Evolutionary conservation across 2,113 vertebrate genomes (phyloP).

Genomic region (Oreochromis aureus): DNA sequence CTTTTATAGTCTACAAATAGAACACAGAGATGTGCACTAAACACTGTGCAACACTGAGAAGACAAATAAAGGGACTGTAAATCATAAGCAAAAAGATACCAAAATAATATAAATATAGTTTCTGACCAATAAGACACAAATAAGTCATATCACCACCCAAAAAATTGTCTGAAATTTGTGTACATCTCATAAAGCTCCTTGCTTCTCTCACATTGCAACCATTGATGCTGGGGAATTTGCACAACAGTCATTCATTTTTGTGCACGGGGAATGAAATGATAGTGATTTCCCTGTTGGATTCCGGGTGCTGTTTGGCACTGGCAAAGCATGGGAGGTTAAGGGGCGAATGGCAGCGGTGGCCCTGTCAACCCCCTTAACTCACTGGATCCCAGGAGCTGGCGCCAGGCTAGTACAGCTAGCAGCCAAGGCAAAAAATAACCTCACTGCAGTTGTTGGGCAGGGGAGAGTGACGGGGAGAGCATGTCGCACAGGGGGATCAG

Average conservation of each 20-base stretch:
- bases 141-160: neutral
- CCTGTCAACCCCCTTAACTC: conserved; percentile 52
- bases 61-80: neutral
- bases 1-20: neutral
- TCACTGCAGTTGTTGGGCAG: conserved; percentile 70
- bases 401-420: conserved; percentile 66
- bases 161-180: neutral
- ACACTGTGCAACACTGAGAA: neutral
- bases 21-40: accelerated
- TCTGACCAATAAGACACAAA: neutral
- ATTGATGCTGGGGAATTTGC: neutral
- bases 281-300: conserved; percentile 60
- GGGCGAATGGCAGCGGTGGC: conserved; percentile 57
- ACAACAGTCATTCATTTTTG: neutral
- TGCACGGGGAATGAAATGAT: neutral
- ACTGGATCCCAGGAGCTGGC: conserved; percentile 66
- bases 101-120: neutral
- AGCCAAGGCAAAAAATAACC: conserved; percentile 73
- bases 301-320: conserved; percentile 38
- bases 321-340: conserved; percentile 52
- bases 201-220: neutral
- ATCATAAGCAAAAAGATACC: neutral
- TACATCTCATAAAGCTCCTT: neutral
- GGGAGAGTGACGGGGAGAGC: conserved; percentile 71
- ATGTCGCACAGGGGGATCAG: conserved; percentile 57